These are phyloP conservation scores for Heliconius himera DNA, from an alignment of 1,140 invertebrate genomes.

Conservation along the genomic window DNA sequence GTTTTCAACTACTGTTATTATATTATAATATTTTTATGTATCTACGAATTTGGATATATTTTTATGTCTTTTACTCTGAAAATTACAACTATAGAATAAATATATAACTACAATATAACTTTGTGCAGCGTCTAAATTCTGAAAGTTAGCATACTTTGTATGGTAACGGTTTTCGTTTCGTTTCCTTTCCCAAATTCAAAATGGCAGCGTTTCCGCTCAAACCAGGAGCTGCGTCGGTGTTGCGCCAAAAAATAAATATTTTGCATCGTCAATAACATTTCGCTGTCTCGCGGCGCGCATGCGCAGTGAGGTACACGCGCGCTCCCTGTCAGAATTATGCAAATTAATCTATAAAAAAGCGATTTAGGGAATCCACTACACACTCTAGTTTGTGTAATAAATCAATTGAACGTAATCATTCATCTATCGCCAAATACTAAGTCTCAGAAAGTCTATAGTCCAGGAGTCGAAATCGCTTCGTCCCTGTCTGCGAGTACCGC, in stretches of 20 bases:
- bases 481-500: conserved; percentile 69
- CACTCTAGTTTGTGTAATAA: conserved; percentile 53
- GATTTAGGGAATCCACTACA: conserved; percentile 65
- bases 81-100: background rate
- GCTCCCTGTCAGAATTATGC: conserved; percentile 76
- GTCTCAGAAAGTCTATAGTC: background rate
- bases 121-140: background rate
- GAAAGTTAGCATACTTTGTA: background rate
- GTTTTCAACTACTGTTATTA: conserved; percentile 17
- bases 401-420: conserved; percentile 32
- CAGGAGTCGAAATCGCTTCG: conserved; percentile 38
- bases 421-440: conserved; percentile 16
- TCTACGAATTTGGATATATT: background rate
- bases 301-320: conserved; percentile 51
- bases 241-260: conserved; percentile 78
- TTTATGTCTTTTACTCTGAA: background rate
- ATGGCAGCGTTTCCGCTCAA: conserved; percentile 52
- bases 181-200: conserved; percentile 43
- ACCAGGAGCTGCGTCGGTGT: conserved; percentile 56
- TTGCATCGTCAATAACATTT: conserved; percentile 79
- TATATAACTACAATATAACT: background rate
- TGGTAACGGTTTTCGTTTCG: background rate
- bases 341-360: conserved; percentile 79
- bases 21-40: background rate
- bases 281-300: conserved; percentile 59